Base-by-base conservation (phyloP, 2,888 invertebrate species). In the Notodonta ziczac region DNA sequence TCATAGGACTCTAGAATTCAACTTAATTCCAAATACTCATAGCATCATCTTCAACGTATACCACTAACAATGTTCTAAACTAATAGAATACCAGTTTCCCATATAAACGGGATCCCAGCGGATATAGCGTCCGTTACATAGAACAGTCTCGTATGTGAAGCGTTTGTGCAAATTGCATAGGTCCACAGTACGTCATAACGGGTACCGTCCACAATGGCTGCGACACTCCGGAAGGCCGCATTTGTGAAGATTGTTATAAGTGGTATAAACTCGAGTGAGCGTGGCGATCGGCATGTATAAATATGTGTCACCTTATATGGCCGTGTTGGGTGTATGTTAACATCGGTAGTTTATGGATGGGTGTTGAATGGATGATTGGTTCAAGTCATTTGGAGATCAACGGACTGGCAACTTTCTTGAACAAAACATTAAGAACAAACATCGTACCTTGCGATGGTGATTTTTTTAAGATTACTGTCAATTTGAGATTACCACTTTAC, bases 111-210 rank as follows among this genome's bases (percentile, higher is more conserved):
- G 81, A 83, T 81, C 78, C 63, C 69, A 73, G 69, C 77, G 78
- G 80, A 80, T 77, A 74, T 66, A 71, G 73, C 32, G 69, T 82
- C 86, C 87, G 86, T 86, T 87, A 86, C 63, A 65, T 60, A 70
- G 72, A 80, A 79, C 74, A 80, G 77, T 72, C 82, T 62, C 68
- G 66, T 74, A 75, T 82, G 84, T 83, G 78, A 83, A 84, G 76
- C 77, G 80, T 72, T 78, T 77, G 76, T 71, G 78, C 82, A 86
- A 87, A 88, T 87, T 83, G 82, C 79, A 76, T 77, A 72, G 65
- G 74, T 74, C 69, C 65, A 74, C 76, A 74, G 70, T 64, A 65
- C 66, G 65, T 72, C 74, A 76, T 76, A 75, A 74, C 73, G 69
- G 75, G 67, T 70, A 67, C 56, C 48, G 60, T 70, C 66, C 61